phyloP scores from a whole-genome alignment of 2,113 vertebrate genomes.

The Campylomormyrus tamandua region DNA sequence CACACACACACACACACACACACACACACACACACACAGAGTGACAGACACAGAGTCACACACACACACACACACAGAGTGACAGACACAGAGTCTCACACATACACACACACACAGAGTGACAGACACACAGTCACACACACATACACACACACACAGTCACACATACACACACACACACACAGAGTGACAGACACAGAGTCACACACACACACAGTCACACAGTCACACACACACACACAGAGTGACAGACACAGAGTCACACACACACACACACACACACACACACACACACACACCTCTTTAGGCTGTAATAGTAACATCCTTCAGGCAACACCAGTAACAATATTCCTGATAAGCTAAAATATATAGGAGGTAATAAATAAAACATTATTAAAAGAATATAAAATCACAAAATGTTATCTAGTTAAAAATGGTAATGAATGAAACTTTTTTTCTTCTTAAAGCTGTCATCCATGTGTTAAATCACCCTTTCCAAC shows the following conservation, averaged over 20 bases:
- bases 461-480: neutral
- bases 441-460: neutral
- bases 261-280: neutral
- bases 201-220: neutral
- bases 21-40: neutral
- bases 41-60: neutral
- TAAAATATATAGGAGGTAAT: neutral
- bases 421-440: neutral
- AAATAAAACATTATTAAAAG: constrained; percentile 1
- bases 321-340: neutral
- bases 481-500: neutral
- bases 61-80: neutral
- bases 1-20: neutral
- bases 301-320: neutral
- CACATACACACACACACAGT: neutral
- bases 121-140: neutral
- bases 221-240: neutral
- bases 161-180: neutral
- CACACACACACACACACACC: neutral
- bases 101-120: neutral
- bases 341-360: neutral
- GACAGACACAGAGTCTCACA: neutral
- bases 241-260: neutral
- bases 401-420: neutral
- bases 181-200: neutral